phyloP scores from a whole-genome alignment of 2,888 invertebrate genomes.

The Mythimna albipuncta region DNA sequence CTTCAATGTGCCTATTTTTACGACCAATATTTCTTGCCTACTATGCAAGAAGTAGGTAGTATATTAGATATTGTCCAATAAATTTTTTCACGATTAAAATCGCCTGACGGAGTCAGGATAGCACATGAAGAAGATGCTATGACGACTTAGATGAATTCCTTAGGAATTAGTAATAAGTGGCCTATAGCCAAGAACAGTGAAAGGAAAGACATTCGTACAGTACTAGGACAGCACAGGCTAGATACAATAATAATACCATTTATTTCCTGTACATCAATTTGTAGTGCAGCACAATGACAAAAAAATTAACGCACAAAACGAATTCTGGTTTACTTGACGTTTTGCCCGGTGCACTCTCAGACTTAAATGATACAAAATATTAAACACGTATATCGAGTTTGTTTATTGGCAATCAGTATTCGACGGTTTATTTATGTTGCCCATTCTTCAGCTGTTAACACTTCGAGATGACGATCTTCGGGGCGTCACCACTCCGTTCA shows the following conservation, averaged over 20 bases:
- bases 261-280: not conserved
- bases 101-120: too few relatives aligned
- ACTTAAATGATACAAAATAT: slow-evolving; percentile 79
- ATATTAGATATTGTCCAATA: too few relatives aligned
- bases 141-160: too few relatives aligned
- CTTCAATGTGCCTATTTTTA: too few relatives aligned
- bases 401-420: slow-evolving; percentile 86
- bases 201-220: too few relatives aligned
- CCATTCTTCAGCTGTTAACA: slow-evolving; percentile 76
- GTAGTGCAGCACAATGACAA: slow-evolving; percentile 11
- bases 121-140: too few relatives aligned
- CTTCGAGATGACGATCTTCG: slow-evolving; percentile 65
- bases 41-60: too few relatives aligned
- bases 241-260: not conserved
- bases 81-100: too few relatives aligned
- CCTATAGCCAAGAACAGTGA: too few relatives aligned
- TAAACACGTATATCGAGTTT: slow-evolving; percentile 75
- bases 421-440: slow-evolving; percentile 79
- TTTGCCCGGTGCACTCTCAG: slow-evolving; percentile 34
- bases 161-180: too few relatives aligned
- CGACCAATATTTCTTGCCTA: too few relatives aligned
- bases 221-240: too few relatives aligned
- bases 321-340: slow-evolving; percentile 39
- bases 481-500: slow-evolving; percentile 55
- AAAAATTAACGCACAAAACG: slow-evolving; percentile 34